Percentiles rank a stretch among this genome's conserved stretches.
These are phyloP conservation scores for Torymus texanus DNA, from an alignment of 2,888 invertebrate genomes.

Conservation along the genomic window DNA sequence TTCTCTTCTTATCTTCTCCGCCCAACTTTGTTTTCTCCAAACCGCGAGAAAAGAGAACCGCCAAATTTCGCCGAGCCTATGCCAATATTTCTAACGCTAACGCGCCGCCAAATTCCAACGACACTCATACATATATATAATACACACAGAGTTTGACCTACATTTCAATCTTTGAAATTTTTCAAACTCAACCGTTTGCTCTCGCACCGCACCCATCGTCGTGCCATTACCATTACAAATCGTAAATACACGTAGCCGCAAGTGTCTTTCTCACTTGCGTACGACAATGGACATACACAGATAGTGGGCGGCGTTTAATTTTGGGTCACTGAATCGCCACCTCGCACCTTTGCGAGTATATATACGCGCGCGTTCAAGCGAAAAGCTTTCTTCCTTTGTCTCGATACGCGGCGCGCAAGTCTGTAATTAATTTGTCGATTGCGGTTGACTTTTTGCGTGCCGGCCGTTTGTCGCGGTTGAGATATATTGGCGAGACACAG, in stretches of 20 bases:
- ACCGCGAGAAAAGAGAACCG: no score
- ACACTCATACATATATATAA: no score
- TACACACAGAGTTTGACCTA: no score
- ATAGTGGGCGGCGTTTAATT: slow-evolving; percentile 56
- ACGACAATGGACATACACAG: slow-evolving; percentile 17
- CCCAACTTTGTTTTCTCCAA: no score
- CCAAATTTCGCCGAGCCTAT: no score
- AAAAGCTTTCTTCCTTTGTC: slow-evolving; percentile 10
- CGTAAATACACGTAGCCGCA: neutral
- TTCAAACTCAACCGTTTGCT: neutral
- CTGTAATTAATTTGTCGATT: neutral
- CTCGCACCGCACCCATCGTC: slow-evolving; percentile 58
- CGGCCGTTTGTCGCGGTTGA: no score
- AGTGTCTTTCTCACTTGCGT: neutral
- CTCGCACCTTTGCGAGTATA: neutral
- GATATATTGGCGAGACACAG: no score
- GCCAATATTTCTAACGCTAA: no score
- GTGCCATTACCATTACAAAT: slow-evolving; percentile 65
- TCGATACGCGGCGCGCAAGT: neutral
- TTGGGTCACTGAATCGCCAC: slow-evolving; percentile 66
- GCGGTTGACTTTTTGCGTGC: no score
- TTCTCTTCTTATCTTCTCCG: no score
- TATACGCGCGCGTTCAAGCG: neutral
- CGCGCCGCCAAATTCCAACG: no score
- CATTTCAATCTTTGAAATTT: neutral